phyloP scores from a whole-genome alignment of 1,140 invertebrate genomes.

The Glossosoma conforme region DNA sequence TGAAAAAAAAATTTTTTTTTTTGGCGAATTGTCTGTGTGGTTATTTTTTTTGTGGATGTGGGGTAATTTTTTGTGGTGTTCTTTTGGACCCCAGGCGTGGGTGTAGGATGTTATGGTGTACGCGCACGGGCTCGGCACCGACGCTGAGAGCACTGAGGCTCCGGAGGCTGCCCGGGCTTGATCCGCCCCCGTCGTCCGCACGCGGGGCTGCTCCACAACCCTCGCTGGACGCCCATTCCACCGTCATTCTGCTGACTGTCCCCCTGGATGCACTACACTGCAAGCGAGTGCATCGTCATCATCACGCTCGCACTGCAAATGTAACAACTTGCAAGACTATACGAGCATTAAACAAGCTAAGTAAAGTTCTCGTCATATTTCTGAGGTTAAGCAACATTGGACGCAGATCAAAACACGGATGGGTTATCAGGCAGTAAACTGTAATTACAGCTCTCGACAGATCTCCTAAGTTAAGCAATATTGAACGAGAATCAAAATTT shows the following conservation, averaged over 20 bases:
- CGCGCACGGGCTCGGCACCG: conserved; percentile 8
- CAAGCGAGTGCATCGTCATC: background rate
- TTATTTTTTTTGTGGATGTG: conserved; percentile 4
- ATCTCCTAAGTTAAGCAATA: too few species aligned
- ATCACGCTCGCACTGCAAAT: background rate
- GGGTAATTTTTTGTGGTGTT: conserved; percentile 9
- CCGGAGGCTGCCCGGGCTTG: conserved; percentile 8
- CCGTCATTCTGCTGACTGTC: conserved; percentile 4
- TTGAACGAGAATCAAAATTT: too few species aligned
- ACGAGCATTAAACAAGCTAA: too few species aligned
- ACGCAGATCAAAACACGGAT: too few species aligned
- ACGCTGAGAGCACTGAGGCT: conserved; percentile 15
- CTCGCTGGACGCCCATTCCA: background rate
- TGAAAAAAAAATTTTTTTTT: background rate
- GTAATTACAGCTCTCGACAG: too few species aligned
- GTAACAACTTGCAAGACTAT: too few species aligned
- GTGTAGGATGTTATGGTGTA: conserved; percentile 12
- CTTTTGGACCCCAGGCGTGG: conserved; percentile 1
- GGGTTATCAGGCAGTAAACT: too few species aligned
- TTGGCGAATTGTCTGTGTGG: background rate
- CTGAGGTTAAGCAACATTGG: too few species aligned
- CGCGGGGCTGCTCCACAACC: background rate
- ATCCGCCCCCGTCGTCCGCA: conserved; percentile 4
- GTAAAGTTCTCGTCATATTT: too few species aligned
- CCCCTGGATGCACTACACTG: too few species aligned